These are phyloP conservation scores for Pseudomyrmex pallidus DNA, from an alignment of 1,140 invertebrate genomes.

Conservation along the genomic window DNA sequence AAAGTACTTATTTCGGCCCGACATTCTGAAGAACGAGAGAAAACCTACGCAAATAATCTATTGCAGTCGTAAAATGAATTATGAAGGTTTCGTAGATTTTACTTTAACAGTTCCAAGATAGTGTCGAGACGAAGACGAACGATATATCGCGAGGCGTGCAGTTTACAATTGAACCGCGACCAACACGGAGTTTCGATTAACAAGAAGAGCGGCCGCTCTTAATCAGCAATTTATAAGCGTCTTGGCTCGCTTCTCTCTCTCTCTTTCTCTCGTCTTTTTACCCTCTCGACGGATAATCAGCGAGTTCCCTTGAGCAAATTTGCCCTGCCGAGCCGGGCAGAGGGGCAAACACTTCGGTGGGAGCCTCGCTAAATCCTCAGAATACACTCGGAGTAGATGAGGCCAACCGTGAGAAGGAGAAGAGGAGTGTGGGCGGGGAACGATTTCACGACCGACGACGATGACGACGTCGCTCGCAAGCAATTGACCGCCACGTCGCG, in stretches of 20 bases:
- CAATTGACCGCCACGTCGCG: conserved; percentile 70
- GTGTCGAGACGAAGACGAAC: neutral
- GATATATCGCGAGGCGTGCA: neutral
- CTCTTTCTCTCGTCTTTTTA: conserved; percentile 58
- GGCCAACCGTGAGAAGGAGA: conserved; percentile 50
- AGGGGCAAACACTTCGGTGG: conserved; percentile 68
- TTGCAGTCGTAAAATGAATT: neutral
- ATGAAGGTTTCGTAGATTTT: neutral
- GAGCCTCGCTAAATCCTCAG: conserved; percentile 71
- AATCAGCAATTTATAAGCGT: conserved; percentile 72
- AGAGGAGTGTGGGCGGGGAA: neutral
- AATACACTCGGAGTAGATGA: conserved; percentile 69
- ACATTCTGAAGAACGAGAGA: no score
- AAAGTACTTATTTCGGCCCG: conserved; percentile 45
- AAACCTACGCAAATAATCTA: neutral
- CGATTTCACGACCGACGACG: conserved; percentile 48
- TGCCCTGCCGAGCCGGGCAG: conserved; percentile 56
- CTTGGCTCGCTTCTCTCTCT: conserved; percentile 13
- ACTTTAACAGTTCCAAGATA: neutral
- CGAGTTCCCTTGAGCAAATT: conserved; percentile 69
- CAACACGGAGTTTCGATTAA: conserved; percentile 21
- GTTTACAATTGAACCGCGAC: conserved; percentile 41
- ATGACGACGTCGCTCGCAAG: conserved; percentile 8
- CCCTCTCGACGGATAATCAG: conserved; percentile 68
- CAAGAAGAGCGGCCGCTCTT: conserved; percentile 27